Conservation (phyloP, 2,113 vertebrate species). For the Brachyhypopomus gauderio region DNA sequence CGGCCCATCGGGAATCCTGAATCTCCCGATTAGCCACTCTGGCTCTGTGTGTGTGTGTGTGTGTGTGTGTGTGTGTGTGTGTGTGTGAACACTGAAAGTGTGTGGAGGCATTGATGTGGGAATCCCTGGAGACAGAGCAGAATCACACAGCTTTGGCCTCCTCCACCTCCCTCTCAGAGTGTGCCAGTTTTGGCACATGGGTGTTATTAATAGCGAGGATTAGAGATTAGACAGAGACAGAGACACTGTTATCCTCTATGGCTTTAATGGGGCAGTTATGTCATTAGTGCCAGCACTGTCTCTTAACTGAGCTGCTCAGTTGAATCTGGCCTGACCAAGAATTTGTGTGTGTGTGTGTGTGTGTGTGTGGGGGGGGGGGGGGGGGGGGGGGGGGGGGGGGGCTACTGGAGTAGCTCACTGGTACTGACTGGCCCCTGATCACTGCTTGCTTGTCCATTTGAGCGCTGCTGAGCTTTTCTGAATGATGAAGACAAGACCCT, state of each 20-base stretch:
- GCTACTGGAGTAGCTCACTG: too few species aligned
- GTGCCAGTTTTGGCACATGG: conserved; percentile 46
- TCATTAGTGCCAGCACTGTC: conserved; percentile 59
- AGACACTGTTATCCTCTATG: conserved; percentile 42
- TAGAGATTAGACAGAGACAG: conserved; percentile 73
- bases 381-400: not conserved
- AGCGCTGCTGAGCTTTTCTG: not conserved
- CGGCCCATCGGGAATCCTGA: too few species aligned
- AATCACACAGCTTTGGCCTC: conserved; percentile 36
- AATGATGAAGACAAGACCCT: not conserved
- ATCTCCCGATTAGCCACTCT: too few species aligned
- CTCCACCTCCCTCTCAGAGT: conserved; percentile 18
- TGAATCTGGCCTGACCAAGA: conserved; percentile 34
- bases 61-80: not conserved
- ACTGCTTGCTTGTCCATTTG: not conserved
- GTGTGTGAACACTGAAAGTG: not conserved
- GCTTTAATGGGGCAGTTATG: conserved; percentile 60
- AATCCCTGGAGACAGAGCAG: conserved; percentile 40
- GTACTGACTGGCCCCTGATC: not conserved
- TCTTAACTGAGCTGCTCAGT: conserved; percentile 52
- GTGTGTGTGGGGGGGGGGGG: not conserved
- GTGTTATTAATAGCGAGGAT: conserved; percentile 74
- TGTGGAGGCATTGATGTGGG: conserved; percentile 9
- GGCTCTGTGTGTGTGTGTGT: too few species aligned
- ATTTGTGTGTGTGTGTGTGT: too few species aligned